These are phyloP conservation scores for Oostethus manadensis DNA, from an alignment of 2,113 vertebrate genomes.

Conservation along the genomic window DNA sequence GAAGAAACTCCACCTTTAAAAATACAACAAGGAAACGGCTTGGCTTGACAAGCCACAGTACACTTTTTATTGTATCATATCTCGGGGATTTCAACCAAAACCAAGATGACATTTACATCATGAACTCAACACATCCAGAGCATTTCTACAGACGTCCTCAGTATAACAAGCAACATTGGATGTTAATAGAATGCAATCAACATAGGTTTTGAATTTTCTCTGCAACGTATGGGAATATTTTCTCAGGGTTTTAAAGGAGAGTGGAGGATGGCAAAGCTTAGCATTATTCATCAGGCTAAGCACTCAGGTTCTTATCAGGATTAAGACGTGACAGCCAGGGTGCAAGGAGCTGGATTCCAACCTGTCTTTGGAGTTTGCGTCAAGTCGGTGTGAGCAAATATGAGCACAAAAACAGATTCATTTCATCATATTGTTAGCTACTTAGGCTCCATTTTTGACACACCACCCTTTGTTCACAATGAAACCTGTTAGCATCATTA, in stretches of 20 bases:
- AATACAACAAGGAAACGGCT: not conserved
- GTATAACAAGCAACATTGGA: not conserved
- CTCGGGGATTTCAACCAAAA: not conserved
- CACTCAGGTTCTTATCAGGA: slow-evolving; percentile 46
- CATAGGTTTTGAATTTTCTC: slow-evolving; percentile 18
- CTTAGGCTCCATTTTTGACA: not conserved
- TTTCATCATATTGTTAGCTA: not conserved
- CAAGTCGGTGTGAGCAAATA: not conserved
- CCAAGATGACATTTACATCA: not conserved
- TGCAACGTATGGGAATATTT: slow-evolving; percentile 41
- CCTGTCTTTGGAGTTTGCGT: slow-evolving; percentile 47
- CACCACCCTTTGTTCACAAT: not conserved
- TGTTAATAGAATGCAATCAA: slow-evolving; percentile 21
- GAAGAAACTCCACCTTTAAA: slow-evolving; percentile 4
- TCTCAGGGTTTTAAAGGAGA: slow-evolving; percentile 14
- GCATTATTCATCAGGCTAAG: slow-evolving; percentile 41
- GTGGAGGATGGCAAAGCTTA: slow-evolving; percentile 11
- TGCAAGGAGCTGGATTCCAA: slow-evolving; percentile 37
- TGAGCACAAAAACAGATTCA: not conserved
- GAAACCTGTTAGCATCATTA: too few species aligned
- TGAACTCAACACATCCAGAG: too few species aligned
- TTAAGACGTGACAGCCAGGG: slow-evolving; percentile 32
- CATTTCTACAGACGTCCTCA: not conserved
- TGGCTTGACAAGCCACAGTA: not conserved
- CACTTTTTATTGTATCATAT: not conserved